phyloP scores from a whole-genome alignment of 1,140 invertebrate genomes.

The Sitobion miscanthi region DNA sequence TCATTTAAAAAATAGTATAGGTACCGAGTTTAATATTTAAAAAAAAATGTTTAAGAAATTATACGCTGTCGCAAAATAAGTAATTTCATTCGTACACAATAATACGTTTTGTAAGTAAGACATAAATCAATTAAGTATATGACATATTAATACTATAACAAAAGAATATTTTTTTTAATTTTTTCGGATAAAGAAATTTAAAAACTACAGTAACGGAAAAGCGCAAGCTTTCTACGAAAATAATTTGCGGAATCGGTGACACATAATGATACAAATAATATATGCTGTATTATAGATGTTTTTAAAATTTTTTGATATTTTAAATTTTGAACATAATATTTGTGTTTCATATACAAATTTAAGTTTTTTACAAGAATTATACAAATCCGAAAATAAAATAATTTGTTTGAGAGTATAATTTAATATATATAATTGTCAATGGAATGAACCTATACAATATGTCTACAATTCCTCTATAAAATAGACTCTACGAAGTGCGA shows the following conservation, averaged over 20 bases:
- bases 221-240: too few species aligned
- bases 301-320: background rate
- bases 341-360: background rate
- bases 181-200: background rate
- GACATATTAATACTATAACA: background rate
- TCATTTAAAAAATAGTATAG: background rate
- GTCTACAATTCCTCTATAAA: background rate
- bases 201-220: too few species aligned
- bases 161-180: background rate
- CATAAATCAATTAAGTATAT: background rate
- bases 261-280: background rate
- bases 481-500: background rate
- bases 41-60: background rate
- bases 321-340: background rate
- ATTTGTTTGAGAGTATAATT: background rate
- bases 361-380: background rate
- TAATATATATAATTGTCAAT: background rate
- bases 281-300: background rate
- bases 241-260: too few species aligned
- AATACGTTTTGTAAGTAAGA: background rate
- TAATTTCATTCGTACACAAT: background rate
- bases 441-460: background rate
- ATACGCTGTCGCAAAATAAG: background rate
- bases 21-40: background rate
- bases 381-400: background rate